Percentiles rank a stretch among this genome's conserved stretches.
Conservation (phyloP, 2,113 vertebrate species). For the Arothron firmamentum region DNA sequence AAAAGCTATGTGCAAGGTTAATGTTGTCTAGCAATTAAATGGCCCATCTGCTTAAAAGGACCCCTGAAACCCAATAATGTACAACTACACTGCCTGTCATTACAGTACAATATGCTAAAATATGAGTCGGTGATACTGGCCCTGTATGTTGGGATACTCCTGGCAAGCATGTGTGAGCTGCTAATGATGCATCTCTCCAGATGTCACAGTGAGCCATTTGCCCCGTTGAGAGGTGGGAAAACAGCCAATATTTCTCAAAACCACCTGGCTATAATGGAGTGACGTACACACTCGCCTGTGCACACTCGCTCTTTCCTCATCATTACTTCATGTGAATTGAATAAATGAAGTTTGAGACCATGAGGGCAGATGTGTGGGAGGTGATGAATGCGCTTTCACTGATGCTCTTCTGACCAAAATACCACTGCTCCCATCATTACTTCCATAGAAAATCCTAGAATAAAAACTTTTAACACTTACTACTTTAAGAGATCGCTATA, state of each 20-base stretch:
- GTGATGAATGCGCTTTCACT: slow-evolving; percentile 59
- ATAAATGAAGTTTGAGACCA: slow-evolving; percentile 41
- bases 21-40: slow-evolving; percentile 17
- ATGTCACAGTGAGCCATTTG: slow-evolving; percentile 52
- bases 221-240: slow-evolving; percentile 54
- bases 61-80: slow-evolving; percentile 5
- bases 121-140: slow-evolving; percentile 21
- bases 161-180: slow-evolving; percentile 25
- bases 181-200: slow-evolving; percentile 68
- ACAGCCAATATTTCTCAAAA: slow-evolving; percentile 42
- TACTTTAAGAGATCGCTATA: slow-evolving; percentile 20
- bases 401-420: slow-evolving; percentile 42
- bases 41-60: slow-evolving; percentile 4
- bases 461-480: slow-evolving; percentile 25
- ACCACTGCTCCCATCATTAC: slow-evolving; percentile 26
- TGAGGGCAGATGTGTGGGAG: slow-evolving; percentile 70
- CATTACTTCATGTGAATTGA: slow-evolving; percentile 38
- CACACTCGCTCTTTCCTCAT: slow-evolving; percentile 25
- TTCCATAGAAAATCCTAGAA: slow-evolving; percentile 12
- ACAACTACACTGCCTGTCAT: neutral
- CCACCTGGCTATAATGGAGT: slow-evolving; percentile 58
- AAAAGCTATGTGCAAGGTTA: neutral
- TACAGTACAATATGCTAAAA: slow-evolving; percentile 25
- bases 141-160: neutral
- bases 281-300: slow-evolving; percentile 3